Base-by-base conservation (phyloP, 1,140 invertebrate genomes). In the Cherax destructor region DNA sequence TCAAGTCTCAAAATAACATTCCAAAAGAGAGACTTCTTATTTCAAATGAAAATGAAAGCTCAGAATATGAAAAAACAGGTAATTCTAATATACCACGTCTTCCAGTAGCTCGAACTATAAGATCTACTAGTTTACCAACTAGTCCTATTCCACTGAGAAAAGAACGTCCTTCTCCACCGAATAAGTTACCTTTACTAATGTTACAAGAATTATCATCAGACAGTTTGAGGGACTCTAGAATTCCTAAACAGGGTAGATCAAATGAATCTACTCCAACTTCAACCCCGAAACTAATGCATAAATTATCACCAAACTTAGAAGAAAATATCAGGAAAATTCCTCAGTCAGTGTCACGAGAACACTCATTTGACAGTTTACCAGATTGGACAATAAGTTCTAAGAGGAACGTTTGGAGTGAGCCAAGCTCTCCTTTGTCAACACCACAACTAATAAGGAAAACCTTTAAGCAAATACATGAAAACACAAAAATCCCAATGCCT, bases 401-500 rank as follows among this genome's bases (percentile, higher is more conserved):
- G 24, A 91, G 81, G 72, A 84, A 78, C 80, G 83, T 84, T n/a
- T 91, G 83, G 65, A 92, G 92, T 91, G 92, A 92, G 49, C 92
- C 92, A 13, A 86, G 84, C 49, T 91, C 92, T 65, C 92, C 92
- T n/a, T 47, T 92, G 52, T 87, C 89, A 77, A 91, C 92, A 16
- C 92, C 92, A 69, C 88, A 92, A 30, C 69, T 86, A 24, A 87
- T 91, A 30, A 91, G 88, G 50, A 92, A 86, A 69, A 79, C 89
- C 30, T 91, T 91, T 30, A 91, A 91, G 79, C 89, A 91, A 30
- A 85, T 91, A 21, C 89, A 91, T 52, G 89, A 91, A 18, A 92
- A 65, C 69, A 87, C 92, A 83, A 92, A 84, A 83, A 92, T 92
- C 47, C 92, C 92, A 18, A 88, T 92, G 80, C 85, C 88, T 78